A percentile compares a stretch with the other conserved stretches of the same genome.
Evolutionary conservation across 1,140 invertebrate species (phyloP).

Genomic region (Dermatophagoides farinae): DNA sequence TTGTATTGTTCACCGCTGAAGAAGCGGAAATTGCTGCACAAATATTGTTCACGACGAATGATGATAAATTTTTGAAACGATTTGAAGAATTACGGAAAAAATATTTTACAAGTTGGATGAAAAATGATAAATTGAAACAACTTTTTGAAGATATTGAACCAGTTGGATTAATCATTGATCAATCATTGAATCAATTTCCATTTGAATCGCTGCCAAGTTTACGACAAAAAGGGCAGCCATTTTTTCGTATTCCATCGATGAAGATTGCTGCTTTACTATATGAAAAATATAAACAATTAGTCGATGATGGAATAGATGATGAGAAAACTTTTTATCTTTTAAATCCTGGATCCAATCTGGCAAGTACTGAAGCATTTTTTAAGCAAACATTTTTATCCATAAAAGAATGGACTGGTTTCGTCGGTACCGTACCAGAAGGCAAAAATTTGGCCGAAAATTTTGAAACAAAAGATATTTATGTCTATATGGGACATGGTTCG

Average conservation of each 20-base stretch:
- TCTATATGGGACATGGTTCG: slow-evolving; percentile 21
- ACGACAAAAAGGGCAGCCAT: slow-evolving; percentile 22
- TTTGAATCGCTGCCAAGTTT: slow-evolving; percentile 13
- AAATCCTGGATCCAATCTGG: slow-evolving; percentile 45
- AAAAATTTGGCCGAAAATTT: slow-evolving; percentile 37
- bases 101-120: neutral
- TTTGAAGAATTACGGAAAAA: neutral
- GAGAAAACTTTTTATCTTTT: slow-evolving; percentile 37
- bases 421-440: slow-evolving; percentile 33
- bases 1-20: neutral
- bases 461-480: slow-evolving; percentile 9
- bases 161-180: slow-evolving; percentile 14
- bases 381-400: slow-evolving; percentile 23
- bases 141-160: neutral
- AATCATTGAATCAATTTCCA: slow-evolving; percentile 10
- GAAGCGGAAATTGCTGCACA: neutral
- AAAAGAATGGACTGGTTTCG: slow-evolving; percentile 39
- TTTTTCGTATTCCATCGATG: slow-evolving; percentile 48
- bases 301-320: slow-evolving; percentile 17
- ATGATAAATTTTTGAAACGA: neutral
- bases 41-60: neutral
- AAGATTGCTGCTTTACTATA: slow-evolving; percentile 43
- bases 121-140: neutral
- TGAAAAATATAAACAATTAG: slow-evolving; percentile 18
- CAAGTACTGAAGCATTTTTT: slow-evolving; percentile 43